Conservation (phyloP, 2,797 vertebrate genomes). For the Clamator glandarius region DNA sequence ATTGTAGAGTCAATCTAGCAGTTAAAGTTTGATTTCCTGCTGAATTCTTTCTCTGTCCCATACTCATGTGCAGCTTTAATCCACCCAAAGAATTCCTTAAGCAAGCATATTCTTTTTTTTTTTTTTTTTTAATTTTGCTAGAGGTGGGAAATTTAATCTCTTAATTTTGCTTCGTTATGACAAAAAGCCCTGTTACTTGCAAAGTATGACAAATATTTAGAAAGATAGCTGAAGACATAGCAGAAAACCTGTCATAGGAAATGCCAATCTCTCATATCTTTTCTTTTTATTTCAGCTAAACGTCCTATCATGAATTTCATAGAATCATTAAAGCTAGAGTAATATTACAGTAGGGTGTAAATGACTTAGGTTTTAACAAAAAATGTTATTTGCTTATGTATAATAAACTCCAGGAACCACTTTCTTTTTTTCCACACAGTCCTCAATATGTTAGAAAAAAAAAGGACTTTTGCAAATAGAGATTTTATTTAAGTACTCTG, state of each 20-base stretch:
- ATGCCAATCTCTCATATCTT: neutral
- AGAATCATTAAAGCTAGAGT: neutral
- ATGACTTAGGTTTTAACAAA: neutral
- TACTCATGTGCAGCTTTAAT: neutral
- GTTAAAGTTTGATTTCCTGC: neutral
- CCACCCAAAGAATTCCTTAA: conserved; percentile 14
- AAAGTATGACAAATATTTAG: neutral
- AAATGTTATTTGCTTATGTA: neutral
- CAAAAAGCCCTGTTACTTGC: neutral
- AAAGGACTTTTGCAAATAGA: neutral
- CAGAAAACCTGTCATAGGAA: neutral
- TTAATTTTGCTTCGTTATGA: conserved; percentile 19
- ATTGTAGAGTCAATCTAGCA: neutral
- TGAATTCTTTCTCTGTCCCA: neutral
- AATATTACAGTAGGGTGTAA: neutral
- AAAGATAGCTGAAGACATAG: neutral
- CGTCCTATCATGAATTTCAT: neutral
- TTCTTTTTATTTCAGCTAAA: neutral
- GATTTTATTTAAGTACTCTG: neutral
- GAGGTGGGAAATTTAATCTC: conserved; percentile 5
- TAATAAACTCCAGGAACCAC: neutral
- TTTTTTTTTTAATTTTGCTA: neutral
- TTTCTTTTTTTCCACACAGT: neutral
- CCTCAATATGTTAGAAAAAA: neutral
- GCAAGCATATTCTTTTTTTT: neutral